phyloP scores from a whole-genome alignment of 2,888 invertebrate genomes.

The Drosophila peninsularis region DNA sequence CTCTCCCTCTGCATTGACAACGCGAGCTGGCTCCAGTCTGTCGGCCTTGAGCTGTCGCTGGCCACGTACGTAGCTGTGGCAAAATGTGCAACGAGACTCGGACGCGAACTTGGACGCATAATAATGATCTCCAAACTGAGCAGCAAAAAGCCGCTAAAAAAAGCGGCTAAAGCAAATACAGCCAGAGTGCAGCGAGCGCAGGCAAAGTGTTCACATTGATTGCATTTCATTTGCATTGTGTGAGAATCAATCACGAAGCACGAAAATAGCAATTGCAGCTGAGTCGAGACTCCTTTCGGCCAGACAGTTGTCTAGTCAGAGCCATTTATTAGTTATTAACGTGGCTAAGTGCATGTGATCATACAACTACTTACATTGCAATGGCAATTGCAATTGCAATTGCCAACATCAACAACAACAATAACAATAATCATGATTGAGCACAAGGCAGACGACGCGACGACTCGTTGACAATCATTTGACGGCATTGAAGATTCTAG shows the following conservation, averaged over 20 bases:
- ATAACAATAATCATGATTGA: conserved; percentile 63
- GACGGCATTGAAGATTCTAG: conserved; percentile 42
- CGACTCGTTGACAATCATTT: conserved; percentile 66
- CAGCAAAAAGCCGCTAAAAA: conserved; percentile 14
- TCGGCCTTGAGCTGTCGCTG: conserved; percentile 76
- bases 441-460: conserved; percentile 73
- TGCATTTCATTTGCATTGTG: conserved; percentile 78
- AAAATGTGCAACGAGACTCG: conserved; percentile 64
- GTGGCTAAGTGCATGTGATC: conserved; percentile 51
- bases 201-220: conserved; percentile 60
- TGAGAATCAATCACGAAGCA: conserved; percentile 71
- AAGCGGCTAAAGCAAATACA: conserved; percentile 19
- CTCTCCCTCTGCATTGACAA: conserved; percentile 30
- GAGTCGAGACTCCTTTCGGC: conserved; percentile 4
- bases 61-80: conserved; percentile 68
- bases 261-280: background rate
- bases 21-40: conserved; percentile 50
- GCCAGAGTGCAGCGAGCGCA: conserved; percentile 20
- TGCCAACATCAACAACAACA: conserved; percentile 23
- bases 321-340: conserved; percentile 66
- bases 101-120: conserved; percentile 72
- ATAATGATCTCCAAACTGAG: conserved; percentile 64
- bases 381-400: conserved; percentile 34
- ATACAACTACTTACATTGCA: conserved; percentile 46
- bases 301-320: conserved; percentile 51